Percentiles rank a stretch among this genome's conserved stretches.
These are phyloP conservation scores for Sycon ciliatum DNA, from an alignment of 37 sponge, comb jelly and placozoan genomes.

Conservation along the genomic window DNA sequence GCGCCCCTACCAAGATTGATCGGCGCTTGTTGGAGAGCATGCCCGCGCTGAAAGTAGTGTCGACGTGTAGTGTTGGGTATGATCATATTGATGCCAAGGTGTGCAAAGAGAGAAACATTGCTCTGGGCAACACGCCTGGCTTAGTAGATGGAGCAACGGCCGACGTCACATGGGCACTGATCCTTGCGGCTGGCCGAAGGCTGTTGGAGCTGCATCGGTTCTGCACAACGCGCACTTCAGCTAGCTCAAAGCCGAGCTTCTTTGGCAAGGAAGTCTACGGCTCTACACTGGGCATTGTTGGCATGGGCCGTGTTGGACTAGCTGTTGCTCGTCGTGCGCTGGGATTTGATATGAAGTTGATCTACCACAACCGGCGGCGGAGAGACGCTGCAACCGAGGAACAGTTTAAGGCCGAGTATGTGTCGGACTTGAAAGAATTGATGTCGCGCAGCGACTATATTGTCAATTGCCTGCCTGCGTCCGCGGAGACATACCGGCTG, in stretches of 20 bases:
- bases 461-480: conserved; percentile 55
- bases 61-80: too few relatives aligned
- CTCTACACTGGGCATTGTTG: conserved; percentile 67
- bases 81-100: too few relatives aligned
- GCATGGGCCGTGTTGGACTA: conserved; percentile 79
- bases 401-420: conserved; percentile 43
- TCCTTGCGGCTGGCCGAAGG: too few relatives aligned
- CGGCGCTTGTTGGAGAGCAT: too few relatives aligned
- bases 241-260: conserved; percentile 13
- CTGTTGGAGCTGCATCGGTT: too few relatives aligned
- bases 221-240: too few relatives aligned
- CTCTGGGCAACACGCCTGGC: too few relatives aligned
- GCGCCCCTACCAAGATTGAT: too few relatives aligned
- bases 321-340: conserved; percentile 61
- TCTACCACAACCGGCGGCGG: conserved; percentile 65
- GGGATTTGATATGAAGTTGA: conserved; percentile 70
- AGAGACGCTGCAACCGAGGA: conserved; percentile 31
- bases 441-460: conserved; percentile 64
- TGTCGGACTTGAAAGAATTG: conserved; percentile 30
- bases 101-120: too few relatives aligned
- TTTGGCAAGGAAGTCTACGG: conserved; percentile 53
- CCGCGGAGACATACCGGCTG: conserved; percentile 55
- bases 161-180: too few relatives aligned
- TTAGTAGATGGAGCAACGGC: too few relatives aligned
- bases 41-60: too few relatives aligned